phyloP scores from a whole-genome alignment of 2,888 invertebrate species.

The Pteria penguin region DNA sequence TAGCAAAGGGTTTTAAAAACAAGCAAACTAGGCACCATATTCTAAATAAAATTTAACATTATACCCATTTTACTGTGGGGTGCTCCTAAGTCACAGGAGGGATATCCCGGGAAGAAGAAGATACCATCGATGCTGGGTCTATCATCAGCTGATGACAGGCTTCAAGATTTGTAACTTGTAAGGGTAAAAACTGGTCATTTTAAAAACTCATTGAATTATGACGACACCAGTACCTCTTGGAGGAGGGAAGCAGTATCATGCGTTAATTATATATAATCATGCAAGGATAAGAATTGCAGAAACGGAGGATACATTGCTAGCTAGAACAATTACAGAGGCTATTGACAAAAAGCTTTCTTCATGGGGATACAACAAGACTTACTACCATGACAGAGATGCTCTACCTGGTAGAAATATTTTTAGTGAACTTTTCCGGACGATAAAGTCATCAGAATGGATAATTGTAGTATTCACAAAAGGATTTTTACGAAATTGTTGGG shows the following conservation, averaged over 20 bases:
- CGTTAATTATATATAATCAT: slow-evolving; percentile 34
- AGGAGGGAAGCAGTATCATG: slow-evolving; percentile 30
- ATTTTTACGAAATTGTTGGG: slow-evolving; percentile 40
- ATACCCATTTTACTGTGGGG: too few species aligned
- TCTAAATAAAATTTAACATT: too few species aligned
- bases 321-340: slow-evolving; percentile 9
- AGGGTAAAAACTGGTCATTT: too few species aligned
- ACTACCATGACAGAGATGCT: slow-evolving; percentile 39
- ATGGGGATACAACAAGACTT: slow-evolving; percentile 12
- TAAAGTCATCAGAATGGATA: slow-evolving; percentile 23
- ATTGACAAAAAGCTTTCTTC: background rate
- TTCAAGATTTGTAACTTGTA: too few species aligned
- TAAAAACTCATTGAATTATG: too few species aligned
- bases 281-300: slow-evolving; percentile 1
- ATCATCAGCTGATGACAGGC: too few species aligned
- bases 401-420: slow-evolving; percentile 40
- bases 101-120: too few species aligned
- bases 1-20: too few species aligned
- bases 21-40: too few species aligned
- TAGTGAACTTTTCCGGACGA: slow-evolving; percentile 30
- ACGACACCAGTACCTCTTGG: too few species aligned
- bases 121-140: too few species aligned
- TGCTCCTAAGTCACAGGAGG: too few species aligned
- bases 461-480: slow-evolving; percentile 30
- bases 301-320: slow-evolving; percentile 8